Evolutionary conservation across 2,113 vertebrate species (phyloP), one percentile per base, ranked within the genome.

Genomic region (Pycnonotus jocosus): DNA sequence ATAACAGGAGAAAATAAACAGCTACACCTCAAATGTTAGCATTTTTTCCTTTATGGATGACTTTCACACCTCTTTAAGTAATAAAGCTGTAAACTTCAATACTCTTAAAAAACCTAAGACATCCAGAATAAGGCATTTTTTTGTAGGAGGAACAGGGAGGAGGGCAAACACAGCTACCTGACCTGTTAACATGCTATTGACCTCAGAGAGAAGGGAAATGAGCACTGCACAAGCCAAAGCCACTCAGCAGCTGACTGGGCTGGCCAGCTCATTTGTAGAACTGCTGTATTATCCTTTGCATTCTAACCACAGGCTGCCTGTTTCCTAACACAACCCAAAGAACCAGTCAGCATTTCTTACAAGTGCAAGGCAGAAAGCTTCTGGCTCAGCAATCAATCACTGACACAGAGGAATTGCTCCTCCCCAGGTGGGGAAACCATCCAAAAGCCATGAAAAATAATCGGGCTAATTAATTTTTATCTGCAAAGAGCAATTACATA

Each of bases 381-480:
- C 98, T 98, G 98, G 98, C 98, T 98, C 97, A 97, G 97, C 98
- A 98, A 99, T 99, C 99, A 99, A 98, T 99, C 99, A 99, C 98
- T 98, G 98, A 98, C 98, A 98, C 98, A 96, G 96, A 99, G 98
- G 98, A 99, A 98, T 98, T 98, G 98, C 98, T 98, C 98, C 98
- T 98, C 98, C 98, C 98, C 99, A 99, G 99, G 99, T 99, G 98
- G 98, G 98, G 98, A 99, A 98, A 97, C 98, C 98, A 98, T 98
- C 98, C 97, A 98, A 98, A 99, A 98, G 98, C 95, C 96, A 97
- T 98, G 98, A 98, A 99, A 99, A 99, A 99, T 99, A 98, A 99
- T 98, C 97, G 54, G 98, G 98, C 98, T 99, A 99, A 99, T 99
- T 99, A 99, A 99, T 99, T 99, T 99, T 98, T 99, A 99, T 99